Evolutionary conservation across 2,888 invertebrate genomes (phyloP).

Genomic region (Acleris cristana): DNA sequence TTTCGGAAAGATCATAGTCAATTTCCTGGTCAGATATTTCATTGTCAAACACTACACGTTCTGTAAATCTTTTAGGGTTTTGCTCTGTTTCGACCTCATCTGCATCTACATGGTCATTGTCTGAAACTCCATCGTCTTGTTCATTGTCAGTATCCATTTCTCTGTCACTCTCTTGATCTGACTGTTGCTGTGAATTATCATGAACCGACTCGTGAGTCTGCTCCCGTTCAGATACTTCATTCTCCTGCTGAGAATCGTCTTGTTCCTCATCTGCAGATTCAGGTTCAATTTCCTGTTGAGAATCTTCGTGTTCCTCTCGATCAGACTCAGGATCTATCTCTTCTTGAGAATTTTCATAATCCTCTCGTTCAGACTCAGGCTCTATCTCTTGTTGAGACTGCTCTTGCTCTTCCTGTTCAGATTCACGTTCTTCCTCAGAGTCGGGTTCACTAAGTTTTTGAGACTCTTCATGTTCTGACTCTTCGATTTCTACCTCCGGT

Average conservation of each 20-base stretch:
- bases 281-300: slow-evolving; percentile 42
- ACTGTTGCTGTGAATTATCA: slow-evolving; percentile 26
- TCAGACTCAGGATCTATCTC: slow-evolving; percentile 55
- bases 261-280: slow-evolving; percentile 40
- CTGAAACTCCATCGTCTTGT: not conserved
- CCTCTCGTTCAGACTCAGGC: slow-evolving; percentile 15
- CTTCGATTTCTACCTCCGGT: slow-evolving; percentile 16
- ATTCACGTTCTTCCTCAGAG: slow-evolving; percentile 7
- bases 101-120: slow-evolving; percentile 10
- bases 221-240: not conserved
- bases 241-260: slow-evolving; percentile 25
- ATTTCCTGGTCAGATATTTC: slow-evolving; percentile 24
- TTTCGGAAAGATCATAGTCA: slow-evolving; percentile 14
- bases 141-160: slow-evolving; percentile 9
- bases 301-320: slow-evolving; percentile 11
- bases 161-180: slow-evolving; percentile 39
- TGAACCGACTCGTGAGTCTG: slow-evolving; percentile 10
- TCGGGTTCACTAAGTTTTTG: slow-evolving; percentile 21
- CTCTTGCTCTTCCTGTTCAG: slow-evolving; percentile 18
- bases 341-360: slow-evolving; percentile 42
- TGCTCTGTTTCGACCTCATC: not conserved
- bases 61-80: slow-evolving; percentile 3
- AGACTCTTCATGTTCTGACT: slow-evolving; percentile 14
- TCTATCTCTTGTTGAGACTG: slow-evolving; percentile 47
- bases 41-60: slow-evolving; percentile 28